A percentile compares a stretch with the other conserved stretches of the same genome.
phyloP scores from a whole-genome alignment of 2,797 vertebrate species.

The Enteromius thamalakanensis region DNA sequence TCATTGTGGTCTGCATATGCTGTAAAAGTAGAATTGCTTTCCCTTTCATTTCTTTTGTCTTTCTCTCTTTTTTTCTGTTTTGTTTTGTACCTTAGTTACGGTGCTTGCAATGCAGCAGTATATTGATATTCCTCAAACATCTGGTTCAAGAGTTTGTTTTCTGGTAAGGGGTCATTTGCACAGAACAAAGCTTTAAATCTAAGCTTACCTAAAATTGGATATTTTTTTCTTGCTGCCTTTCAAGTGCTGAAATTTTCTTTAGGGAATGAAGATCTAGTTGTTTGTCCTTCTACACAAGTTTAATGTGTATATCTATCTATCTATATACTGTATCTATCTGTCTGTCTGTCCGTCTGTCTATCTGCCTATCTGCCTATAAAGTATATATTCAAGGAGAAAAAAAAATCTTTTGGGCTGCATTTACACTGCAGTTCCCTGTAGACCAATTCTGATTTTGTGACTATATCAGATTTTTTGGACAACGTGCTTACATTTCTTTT shows the following conservation, averaged over 20 bases:
- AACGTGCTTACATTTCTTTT: too few species aligned
- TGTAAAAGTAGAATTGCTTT: slow-evolving; percentile 19
- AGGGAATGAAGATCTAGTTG: not conserved
- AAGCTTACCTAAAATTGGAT: slow-evolving; percentile 8
- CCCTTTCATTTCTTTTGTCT: slow-evolving; percentile 1
- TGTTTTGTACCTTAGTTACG: slow-evolving; percentile 4
- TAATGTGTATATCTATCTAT: not conserved
- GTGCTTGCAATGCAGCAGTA: not conserved
- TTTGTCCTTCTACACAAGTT: not conserved
- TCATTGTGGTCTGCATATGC: slow-evolving; percentile 12
- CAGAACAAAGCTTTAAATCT: not conserved
- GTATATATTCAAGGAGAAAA: not conserved
- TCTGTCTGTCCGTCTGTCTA: not conserved
- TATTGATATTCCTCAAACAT: slow-evolving; percentile 11
- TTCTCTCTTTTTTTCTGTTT: slow-evolving; percentile 23
- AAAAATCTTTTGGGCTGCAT: not conserved
- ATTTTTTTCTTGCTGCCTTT: not conserved
- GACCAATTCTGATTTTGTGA: too few species aligned
- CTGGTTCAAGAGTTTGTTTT: slow-evolving; percentile 10
- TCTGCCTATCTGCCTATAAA: not conserved
- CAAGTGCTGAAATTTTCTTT: not conserved
- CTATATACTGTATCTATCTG: not conserved
- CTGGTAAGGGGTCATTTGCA: slow-evolving; percentile 6
- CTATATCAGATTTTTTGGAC: too few species aligned
- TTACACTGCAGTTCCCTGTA: too few species aligned